These are phyloP conservation scores for Mellilla xanthometata DNA, from an alignment of 2,888 invertebrate species.

Conservation along the genomic window DNA sequence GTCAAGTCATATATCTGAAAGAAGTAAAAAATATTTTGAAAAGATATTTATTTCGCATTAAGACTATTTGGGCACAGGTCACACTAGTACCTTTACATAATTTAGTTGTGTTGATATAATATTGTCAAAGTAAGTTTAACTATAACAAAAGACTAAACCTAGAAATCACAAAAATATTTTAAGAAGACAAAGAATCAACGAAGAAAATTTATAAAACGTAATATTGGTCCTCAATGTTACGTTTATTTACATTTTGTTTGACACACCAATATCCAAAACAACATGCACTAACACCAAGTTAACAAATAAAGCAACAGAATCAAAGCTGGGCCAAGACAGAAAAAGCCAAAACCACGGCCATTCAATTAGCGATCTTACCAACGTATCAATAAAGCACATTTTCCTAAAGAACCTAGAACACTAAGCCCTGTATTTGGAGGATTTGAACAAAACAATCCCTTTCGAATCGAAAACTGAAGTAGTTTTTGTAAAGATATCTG, in stretches of 20 bases:
- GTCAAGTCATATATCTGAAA: no score
- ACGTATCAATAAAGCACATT: slow-evolving; percentile 47
- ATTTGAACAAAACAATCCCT: slow-evolving; percentile 52
- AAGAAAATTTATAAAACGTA: no score
- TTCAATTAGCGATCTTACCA: slow-evolving; percentile 58
- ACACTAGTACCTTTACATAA: no score
- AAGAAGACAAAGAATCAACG: no score
- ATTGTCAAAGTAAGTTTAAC: no score
- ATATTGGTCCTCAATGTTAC: not conserved
- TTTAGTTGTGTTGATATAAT: no score
- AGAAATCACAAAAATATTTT: no score
- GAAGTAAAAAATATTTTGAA: no score
- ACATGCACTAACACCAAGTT: slow-evolving; percentile 66
- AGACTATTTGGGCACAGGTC: no score
- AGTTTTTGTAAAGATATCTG: slow-evolving; percentile 25
- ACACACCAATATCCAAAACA: slow-evolving; percentile 5
- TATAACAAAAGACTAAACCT: no score
- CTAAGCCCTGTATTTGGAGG: slow-evolving; percentile 78
- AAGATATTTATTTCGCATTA: no score
- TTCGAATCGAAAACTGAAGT: slow-evolving; percentile 32
- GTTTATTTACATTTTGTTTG: not conserved
- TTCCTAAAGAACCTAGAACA: slow-evolving; percentile 45
- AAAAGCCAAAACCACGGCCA: slow-evolving; percentile 72
- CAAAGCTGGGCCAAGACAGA: slow-evolving; percentile 75
- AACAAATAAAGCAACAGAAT: slow-evolving; percentile 60